Conservation (phyloP, 2,797 vertebrate species). For the Poeciliopsis infans region DNA sequence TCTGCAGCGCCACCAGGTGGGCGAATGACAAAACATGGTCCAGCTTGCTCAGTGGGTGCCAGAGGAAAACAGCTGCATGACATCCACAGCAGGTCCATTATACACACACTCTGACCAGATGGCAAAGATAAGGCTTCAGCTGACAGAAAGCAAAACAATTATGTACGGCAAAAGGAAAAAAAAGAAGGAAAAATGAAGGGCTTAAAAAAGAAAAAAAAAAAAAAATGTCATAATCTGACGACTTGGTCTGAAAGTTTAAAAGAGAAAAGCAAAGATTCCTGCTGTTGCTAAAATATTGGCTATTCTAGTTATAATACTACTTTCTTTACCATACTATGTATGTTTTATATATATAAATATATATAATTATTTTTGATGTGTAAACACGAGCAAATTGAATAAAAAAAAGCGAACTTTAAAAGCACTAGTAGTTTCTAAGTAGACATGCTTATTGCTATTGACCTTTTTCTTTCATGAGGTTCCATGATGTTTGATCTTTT, state of each 20-base stretch:
- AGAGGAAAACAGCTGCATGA: slow-evolving; percentile 27
- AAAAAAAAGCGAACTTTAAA: neutral
- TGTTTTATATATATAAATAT: neutral
- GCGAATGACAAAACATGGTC: neutral
- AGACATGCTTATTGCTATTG: neutral
- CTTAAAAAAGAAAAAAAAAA: neutral
- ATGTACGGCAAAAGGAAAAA: neutral
- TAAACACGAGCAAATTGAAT: neutral
- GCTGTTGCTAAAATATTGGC: neutral
- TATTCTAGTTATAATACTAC: neutral
- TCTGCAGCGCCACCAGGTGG: slow-evolving; percentile 61
- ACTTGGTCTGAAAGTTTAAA: neutral
- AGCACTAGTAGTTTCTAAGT: neutral
- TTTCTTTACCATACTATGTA: neutral
- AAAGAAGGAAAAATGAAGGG: neutral
- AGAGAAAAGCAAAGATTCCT: neutral
- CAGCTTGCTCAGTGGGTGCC: slow-evolving; percentile 13
- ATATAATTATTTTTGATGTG: neutral
- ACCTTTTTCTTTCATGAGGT: neutral
- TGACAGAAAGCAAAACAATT: slow-evolving; percentile 2
- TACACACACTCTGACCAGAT: slow-evolving; percentile 32
- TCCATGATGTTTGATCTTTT: too few relatives aligned
- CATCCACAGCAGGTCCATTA: slow-evolving; percentile 11
- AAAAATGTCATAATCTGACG: neutral
- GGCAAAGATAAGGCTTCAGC: slow-evolving; percentile 32